A percentile compares a stretch with the other conserved stretches of the same genome.
Evolutionary conservation across 2,888 invertebrate species (phyloP).

Genomic region (Acleris emargana): DNA sequence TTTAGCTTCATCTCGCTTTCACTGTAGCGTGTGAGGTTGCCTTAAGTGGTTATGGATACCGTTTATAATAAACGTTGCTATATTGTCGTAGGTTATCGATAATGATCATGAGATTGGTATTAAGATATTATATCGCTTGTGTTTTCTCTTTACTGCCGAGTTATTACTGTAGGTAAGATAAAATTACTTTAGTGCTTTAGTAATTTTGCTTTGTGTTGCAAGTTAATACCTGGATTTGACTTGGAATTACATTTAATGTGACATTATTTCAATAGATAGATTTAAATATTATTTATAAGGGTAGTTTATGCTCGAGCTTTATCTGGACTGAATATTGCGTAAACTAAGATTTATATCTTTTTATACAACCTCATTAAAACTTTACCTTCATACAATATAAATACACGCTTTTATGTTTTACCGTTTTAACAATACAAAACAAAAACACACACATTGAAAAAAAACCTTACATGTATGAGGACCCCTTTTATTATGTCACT

Average conservation of each 20-base stretch:
- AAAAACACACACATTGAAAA: too few relatives aligned
- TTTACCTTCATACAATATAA: too few relatives aligned
- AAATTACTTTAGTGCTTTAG: constrained; percentile 10
- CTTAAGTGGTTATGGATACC: constrained; percentile 38
- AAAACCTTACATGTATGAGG: too few relatives aligned
- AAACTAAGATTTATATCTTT: too few relatives aligned
- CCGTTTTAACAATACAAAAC: too few relatives aligned
- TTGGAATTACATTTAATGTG: not conserved
- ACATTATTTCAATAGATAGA: not conserved
- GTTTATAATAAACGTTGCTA: constrained; percentile 50
- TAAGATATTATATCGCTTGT: constrained; percentile 34
- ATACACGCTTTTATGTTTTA: too few relatives aligned
- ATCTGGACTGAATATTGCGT: too few relatives aligned
- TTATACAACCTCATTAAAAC: too few relatives aligned
- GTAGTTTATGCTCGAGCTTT: too few relatives aligned
- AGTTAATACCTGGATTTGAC: not conserved
- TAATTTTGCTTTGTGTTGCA: constrained; percentile 4
- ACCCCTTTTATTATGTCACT: too few relatives aligned
- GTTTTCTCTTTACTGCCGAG: constrained; percentile 33
- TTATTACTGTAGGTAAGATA: constrained; percentile 26
- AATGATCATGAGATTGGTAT: constrained; percentile 40
- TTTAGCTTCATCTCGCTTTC: constrained; percentile 57
- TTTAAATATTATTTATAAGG: too few relatives aligned
- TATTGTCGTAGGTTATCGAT: constrained; percentile 63
- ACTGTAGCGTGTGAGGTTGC: constrained; percentile 55